phyloP scores from a whole-genome alignment of 2,888 invertebrate genomes.

The Salticus scenicus region DNA sequence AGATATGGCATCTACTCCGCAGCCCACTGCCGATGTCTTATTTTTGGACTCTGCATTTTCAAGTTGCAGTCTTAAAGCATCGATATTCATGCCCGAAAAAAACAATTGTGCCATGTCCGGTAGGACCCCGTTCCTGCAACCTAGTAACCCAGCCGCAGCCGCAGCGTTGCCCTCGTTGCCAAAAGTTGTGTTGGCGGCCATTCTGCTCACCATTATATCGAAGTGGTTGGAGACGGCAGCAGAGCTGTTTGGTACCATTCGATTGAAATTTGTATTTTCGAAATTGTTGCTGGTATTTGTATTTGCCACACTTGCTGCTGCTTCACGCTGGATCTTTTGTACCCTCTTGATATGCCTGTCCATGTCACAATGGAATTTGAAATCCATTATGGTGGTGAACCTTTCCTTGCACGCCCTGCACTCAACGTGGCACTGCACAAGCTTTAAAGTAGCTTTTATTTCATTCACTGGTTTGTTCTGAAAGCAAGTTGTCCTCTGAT shows the following conservation, averaged over 20 bases:
- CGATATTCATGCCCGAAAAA: slow-evolving; percentile 64
- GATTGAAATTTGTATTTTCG: slow-evolving; percentile 9
- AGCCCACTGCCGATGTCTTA: slow-evolving; percentile 56
- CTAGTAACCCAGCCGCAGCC: slow-evolving; percentile 33
- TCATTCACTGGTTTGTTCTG: slow-evolving; percentile 78
- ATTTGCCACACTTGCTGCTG: background rate
- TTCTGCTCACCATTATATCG: slow-evolving; percentile 33
- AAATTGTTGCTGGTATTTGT: background rate
- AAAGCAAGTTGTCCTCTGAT: slow-evolving; percentile 81
- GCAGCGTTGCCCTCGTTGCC: slow-evolving; percentile 37
- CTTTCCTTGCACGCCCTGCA: slow-evolving; percentile 81
- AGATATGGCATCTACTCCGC: slow-evolving; percentile 47
- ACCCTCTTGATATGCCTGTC: slow-evolving; percentile 70
- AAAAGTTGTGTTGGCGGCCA: slow-evolving; percentile 34
- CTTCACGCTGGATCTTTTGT: slow-evolving; percentile 67
- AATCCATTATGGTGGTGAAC: slow-evolving; percentile 75
- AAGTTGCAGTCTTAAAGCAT: slow-evolving; percentile 54
- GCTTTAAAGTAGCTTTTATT: slow-evolving; percentile 79
- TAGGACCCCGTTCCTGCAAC: slow-evolving; percentile 53
- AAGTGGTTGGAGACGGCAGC: slow-evolving; percentile 50
- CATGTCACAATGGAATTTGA: slow-evolving; percentile 75
- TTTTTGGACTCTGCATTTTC: slow-evolving; percentile 50
- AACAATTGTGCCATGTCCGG: slow-evolving; percentile 64
- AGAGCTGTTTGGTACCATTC: slow-evolving; percentile 27
- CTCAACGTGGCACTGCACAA: slow-evolving; percentile 85